Evolutionary conservation across 2,797 vertebrate species (phyloP), one percentile per base, ranked within the genome.

Genomic region (Diglossa cyanea): DNA sequence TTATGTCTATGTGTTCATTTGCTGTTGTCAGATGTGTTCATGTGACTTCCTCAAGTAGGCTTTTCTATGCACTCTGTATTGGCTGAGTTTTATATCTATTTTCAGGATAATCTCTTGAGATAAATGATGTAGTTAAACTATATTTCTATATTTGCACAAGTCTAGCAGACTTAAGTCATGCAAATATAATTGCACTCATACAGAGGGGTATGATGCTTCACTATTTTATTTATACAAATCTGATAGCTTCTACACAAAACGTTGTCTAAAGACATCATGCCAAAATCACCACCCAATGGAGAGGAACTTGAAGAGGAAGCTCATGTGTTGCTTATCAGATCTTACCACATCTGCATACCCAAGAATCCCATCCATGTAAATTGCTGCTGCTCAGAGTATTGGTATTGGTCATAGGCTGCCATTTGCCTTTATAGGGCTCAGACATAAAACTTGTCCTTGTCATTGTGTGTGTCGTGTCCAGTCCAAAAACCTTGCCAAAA

Each of bases 311-410:
- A 24, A 71, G 48, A 40, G 50, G 60, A 60, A 73, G 28, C 20
- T 93, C 8, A 1, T 28, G 23, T 71, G 48, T 33, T 30, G 3
- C 7, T 58, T 58, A 11, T 0, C 4, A 8, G 9, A 55, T 9
- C 51, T 84, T 47, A 11, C 0, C 10, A 16, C 17, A 55, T 8
- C 51, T 84, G 28, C 7, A 3, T 35, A 57, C 45, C 23, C 1
- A 3, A 44, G 40, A 61, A 33, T 45, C 18, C 20, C 33, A 33
- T 31, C 66, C 6, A 1, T 31, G 45, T 68, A 30, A 33, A 40
- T 47, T 54, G 18, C 24, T 53, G 79, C 70, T 77, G 39, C 68
- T 83, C 37, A 25, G 31, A 66, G 16, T 53, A 33, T 25, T 72
- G 45, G 7, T 44, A 8, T 1, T 9, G 35, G 11, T 51, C 30